Percentiles rank a stretch among this genome's conserved stretches.
Evolutionary conservation across 1,140 invertebrate genomes (phyloP).

Genomic region (Drosophila dunni): DNA sequence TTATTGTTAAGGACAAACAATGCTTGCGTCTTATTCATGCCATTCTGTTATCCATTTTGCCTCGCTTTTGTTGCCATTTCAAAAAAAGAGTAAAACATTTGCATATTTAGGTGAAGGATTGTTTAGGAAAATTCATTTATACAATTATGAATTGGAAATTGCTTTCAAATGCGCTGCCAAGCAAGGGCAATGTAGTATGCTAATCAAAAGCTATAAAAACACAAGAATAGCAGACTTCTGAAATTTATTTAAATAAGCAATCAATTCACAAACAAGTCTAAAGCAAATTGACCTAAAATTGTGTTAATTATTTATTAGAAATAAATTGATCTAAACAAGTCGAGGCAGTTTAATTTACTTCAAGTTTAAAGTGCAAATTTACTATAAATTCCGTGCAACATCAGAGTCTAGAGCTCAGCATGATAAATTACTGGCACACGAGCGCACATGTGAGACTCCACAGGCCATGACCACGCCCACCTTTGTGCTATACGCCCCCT

Average conservation of each 20-base stretch:
- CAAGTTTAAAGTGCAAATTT: slow-evolving; percentile 14
- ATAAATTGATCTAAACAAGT: background rate
- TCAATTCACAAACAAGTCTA: background rate
- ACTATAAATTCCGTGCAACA: slow-evolving; percentile 8
- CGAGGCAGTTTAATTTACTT: background rate
- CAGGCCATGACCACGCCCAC: slow-evolving; percentile 10
- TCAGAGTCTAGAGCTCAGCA: slow-evolving; percentile 11
- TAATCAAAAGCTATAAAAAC: background rate
- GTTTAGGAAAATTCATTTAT: slow-evolving; percentile 6
- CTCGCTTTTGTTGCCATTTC: slow-evolving; percentile 10
- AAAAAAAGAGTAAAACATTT: slow-evolving; percentile 8
- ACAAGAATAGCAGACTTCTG: background rate
- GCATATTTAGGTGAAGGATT: slow-evolving; percentile 11
- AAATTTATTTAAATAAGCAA: no score
- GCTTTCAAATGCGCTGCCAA: background rate
- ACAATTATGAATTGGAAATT: slow-evolving; percentile 5
- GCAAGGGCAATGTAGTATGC: background rate
- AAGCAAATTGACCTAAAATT: background rate
- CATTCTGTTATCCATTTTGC: slow-evolving; percentile 10
- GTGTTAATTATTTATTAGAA: background rate
- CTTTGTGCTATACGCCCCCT: background rate
- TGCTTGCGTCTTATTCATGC: slow-evolving; percentile 8
- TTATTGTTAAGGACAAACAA: slow-evolving; percentile 22
- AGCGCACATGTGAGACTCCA: slow-evolving; percentile 42
- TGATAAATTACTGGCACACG: slow-evolving; percentile 62